Evolutionary conservation across 2,797 vertebrate species (phyloP), one percentile per base, ranked within the genome.

Genomic region (Aquila chrysaetos): DNA sequence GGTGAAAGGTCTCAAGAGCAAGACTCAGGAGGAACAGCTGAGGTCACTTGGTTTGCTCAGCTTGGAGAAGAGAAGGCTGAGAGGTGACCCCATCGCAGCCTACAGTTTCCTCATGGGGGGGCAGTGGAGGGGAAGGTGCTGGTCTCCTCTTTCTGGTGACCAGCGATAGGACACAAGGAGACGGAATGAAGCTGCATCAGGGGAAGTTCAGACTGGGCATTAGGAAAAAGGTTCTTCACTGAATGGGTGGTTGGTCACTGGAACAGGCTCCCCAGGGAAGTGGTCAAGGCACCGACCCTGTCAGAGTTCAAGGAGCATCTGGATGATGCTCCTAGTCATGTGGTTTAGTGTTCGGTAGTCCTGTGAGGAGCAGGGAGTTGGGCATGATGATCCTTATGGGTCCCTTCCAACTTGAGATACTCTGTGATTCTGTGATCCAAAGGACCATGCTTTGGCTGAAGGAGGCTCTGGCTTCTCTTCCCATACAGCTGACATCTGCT

Each of bases 371-470:
- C 18, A 85, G n/a, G 27, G 33, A 85, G 14, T 54, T 27, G 44
- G 12, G 76, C n/a, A 51, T 1, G 0, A 3, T 63, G 30, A 5
- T 63, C 44, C 20, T 17, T 41, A 44, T 19, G 4, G 10, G 25
- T 27, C 17, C 16, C 39, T 75, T 91, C 48, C 23, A 68, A 23
- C 39, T 25, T 3, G 1, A 65, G 18, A 54, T 41, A 49, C 1
- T 15, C 20, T 64, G 4, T 16, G 27, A 48, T 16, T 72, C 27
- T 64, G 0, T 16, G 9, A 87, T 44, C 19, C 16, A 35, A 69
- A 64, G 67, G 18, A 49, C 16, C 25, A 14, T 9, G 8, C 13
- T 39, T 39, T 4, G 13, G 22, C 27, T 70, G 43, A 74, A 79
- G 49, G 48, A 64, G 11, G 12, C 13, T 68, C 19, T 86, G 53